Conservation (phyloP, 30 jellyfish, hydroid and myxozoan species). For the Hydractinia symbiolongicarpus region DNA sequence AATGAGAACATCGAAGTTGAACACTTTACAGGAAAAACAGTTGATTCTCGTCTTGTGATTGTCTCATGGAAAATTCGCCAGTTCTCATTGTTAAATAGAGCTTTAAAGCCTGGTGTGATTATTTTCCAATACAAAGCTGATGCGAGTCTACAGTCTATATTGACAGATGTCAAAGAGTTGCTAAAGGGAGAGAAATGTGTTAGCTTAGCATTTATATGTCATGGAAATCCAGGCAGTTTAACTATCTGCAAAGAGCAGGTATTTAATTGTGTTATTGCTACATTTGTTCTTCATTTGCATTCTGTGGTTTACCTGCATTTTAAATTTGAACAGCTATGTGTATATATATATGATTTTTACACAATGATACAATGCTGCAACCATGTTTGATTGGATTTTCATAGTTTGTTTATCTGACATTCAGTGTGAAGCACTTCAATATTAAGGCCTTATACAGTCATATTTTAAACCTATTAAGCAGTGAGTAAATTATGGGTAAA, state of each 20-base stretch:
- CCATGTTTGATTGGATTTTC: background rate
- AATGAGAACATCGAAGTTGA: background rate
- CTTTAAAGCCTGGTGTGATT: constrained; percentile 47
- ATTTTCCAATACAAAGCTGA: constrained; percentile 53
- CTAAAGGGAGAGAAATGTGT: constrained; percentile 56
- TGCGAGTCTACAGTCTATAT: constrained; percentile 43
- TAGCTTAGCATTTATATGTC: constrained; percentile 51
- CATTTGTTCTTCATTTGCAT: too few relatives aligned
- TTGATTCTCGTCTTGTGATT: constrained; percentile 34
- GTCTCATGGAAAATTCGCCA: constrained; percentile 82
- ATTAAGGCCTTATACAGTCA: too few relatives aligned
- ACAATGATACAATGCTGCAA: too few relatives aligned
- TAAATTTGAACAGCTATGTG: too few relatives aligned
- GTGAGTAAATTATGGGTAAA: too few relatives aligned
- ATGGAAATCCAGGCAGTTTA: constrained; percentile 72
- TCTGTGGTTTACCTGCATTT: too few relatives aligned
- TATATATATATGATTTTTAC: too few relatives aligned
- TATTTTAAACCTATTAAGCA: too few relatives aligned
- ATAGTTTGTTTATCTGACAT: background rate
- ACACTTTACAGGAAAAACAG: background rate
- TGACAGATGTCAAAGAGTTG: constrained; percentile 32
- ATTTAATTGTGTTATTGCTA: background rate
- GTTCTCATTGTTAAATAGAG: constrained; percentile 47
- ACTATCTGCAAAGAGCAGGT: constrained; percentile 62
- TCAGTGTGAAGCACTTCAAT: too few relatives aligned